Evolutionary conservation across 2,797 vertebrate genomes (phyloP).

Genomic region (Neosilurus mollespiculum): DNA sequence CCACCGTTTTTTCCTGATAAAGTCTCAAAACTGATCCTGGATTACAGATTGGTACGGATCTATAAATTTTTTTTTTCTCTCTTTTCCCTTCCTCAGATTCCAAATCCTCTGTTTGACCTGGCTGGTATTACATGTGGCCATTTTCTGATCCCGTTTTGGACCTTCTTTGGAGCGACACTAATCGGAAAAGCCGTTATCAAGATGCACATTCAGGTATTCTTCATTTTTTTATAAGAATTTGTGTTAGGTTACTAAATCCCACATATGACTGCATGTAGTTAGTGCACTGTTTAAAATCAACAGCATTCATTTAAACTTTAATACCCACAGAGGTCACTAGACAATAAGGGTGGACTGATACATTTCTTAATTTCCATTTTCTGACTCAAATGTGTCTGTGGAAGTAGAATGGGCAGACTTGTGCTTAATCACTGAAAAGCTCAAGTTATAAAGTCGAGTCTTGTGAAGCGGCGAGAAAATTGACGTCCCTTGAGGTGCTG

Average conservation of each 20-base stretch:
- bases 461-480: conserved; percentile 48
- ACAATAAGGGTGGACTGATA: background rate
- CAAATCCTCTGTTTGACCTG: conserved; percentile 96
- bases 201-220: conserved; percentile 99
- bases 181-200: conserved; percentile 98
- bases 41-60: background rate
- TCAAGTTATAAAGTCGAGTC: conserved; percentile 57
- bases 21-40: background rate
- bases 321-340: background rate
- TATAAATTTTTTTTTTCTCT: background rate
- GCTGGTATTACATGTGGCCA: conserved; percentile 98
- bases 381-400: background rate
- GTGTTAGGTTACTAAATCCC: background rate
- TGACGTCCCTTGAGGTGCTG: conserved; percentile 56
- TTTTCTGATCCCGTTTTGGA: conserved; percentile 99
- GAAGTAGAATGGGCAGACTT: conserved; percentile 7
- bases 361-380: background rate
- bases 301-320: background rate
- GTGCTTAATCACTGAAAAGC: conserved; percentile 7
- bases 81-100: conserved; percentile 78
- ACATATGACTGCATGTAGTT: background rate
- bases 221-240: background rate
- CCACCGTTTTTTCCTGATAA: background rate
- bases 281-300: background rate
- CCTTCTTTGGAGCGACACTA: conserved; percentile 97